These are phyloP conservation scores for Champsocephalus gunnari DNA, from an alignment of 2,797 vertebrate species.

Conservation along the genomic window DNA sequence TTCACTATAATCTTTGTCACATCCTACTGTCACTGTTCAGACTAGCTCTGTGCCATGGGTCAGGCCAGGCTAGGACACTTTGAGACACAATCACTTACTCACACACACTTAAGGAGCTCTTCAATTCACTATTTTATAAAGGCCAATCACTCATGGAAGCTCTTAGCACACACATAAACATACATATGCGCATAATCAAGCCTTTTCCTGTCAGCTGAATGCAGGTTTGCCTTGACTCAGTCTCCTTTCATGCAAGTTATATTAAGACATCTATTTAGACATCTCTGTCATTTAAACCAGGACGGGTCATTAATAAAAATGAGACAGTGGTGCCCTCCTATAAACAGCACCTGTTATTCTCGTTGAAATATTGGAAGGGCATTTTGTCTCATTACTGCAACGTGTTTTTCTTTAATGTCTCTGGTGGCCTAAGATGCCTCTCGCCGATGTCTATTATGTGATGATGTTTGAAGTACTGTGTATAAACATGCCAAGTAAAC, in stretches of 20 bases:
- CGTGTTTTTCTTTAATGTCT: background rate
- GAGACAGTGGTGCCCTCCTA: conserved; percentile 23
- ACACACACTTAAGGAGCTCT: conserved; percentile 46
- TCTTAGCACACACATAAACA: conserved; percentile 45
- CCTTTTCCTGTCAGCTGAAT: conserved; percentile 33
- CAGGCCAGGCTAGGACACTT: conserved; percentile 14
- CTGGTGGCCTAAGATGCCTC: background rate
- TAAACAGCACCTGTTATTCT: conserved; percentile 60
- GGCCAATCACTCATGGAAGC: conserved; percentile 47
- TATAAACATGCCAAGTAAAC: background rate
- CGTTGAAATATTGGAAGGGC: conserved; percentile 54
- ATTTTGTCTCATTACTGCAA: conserved; percentile 19
- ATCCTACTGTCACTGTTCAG: too few species aligned
- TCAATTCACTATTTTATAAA: conserved; percentile 49
- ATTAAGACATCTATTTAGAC: conserved; percentile 67
- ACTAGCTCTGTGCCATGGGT: background rate
- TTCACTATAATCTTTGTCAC: background rate
- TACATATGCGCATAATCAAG: conserved; percentile 17
- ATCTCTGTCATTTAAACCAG: conserved; percentile 64
- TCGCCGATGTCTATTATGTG: background rate
- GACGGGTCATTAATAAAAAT: conserved; percentile 60
- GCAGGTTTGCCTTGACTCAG: conserved; percentile 25
- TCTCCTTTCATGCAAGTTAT: conserved; percentile 57
- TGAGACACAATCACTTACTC: conserved; percentile 40
- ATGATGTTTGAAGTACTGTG: background rate